Conservation (phyloP, 2,113 vertebrate species). For the Prionailurus viverrinus region DNA sequence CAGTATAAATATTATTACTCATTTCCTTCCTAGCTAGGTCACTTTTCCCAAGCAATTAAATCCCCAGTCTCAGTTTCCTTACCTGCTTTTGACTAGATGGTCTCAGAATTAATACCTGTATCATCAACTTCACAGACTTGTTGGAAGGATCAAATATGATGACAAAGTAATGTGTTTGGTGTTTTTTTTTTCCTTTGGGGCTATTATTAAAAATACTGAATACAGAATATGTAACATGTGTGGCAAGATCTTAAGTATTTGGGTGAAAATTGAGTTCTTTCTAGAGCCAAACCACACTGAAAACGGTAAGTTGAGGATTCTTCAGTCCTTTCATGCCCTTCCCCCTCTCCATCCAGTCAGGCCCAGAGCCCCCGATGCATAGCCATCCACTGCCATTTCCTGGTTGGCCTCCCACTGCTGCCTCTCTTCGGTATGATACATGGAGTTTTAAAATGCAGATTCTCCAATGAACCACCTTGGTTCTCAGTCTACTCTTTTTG, state of each 20-base stretch:
- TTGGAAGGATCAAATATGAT: not conserved
- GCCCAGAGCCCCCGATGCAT: not conserved
- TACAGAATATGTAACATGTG: not conserved
- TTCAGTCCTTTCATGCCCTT: not conserved
- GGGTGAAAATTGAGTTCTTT: not conserved
- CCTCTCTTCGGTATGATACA: not conserved
- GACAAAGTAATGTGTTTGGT: not conserved
- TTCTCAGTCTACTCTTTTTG: not conserved
- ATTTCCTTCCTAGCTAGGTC: not conserved
- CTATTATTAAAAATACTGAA: not conserved
- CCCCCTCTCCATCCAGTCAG: not conserved
- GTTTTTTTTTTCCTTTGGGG: not conserved
- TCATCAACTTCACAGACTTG: not conserved
- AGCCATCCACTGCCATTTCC: not conserved
- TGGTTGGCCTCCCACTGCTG: not conserved
- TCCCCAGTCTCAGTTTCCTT: not conserved
- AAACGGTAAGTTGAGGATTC: not conserved
- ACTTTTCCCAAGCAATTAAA: not conserved
- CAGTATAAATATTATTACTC: not conserved
- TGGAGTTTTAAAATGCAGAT: conserved; percentile 49
- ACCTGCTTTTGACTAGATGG: not conserved
- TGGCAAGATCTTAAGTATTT: not conserved
- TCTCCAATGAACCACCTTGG: not conserved
- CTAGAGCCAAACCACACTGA: not conserved
- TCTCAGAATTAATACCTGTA: not conserved